Conservation (phyloP, 2,797 vertebrate species). For the Neosilurus hyrtlii region DNA sequence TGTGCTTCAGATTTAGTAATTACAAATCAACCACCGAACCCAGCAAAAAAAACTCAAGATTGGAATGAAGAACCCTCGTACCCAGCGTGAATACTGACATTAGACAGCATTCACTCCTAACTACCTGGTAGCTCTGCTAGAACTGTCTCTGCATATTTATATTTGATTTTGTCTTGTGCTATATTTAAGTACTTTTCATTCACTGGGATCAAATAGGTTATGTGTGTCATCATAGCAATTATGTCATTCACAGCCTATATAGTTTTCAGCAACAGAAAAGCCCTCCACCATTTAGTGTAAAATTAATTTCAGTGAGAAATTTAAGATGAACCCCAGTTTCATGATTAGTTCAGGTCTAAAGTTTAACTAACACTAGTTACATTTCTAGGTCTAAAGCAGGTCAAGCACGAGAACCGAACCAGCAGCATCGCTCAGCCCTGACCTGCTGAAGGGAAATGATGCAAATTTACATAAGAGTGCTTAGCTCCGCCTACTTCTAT, state of each 20-base stretch:
- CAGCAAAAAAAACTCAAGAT: background rate
- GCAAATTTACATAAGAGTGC: constrained; percentile 64
- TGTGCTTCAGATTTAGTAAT: background rate
- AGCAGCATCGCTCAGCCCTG: constrained; percentile 70
- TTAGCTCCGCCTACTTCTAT: constrained; percentile 52
- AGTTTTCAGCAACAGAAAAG: constrained; percentile 40
- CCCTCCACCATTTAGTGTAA: constrained; percentile 33
- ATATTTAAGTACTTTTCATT: constrained; percentile 1
- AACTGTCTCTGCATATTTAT: background rate
- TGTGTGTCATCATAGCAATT: background rate
- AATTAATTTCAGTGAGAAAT: constrained; percentile 1
- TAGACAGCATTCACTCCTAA: constrained; percentile 17
- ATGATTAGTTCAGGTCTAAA: constrained; percentile 26
- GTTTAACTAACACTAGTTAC: constrained; percentile 8
- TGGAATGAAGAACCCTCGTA: constrained; percentile 19
- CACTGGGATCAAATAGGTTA: background rate
- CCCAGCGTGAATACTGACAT: constrained; percentile 1
- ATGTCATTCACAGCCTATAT: constrained; percentile 36
- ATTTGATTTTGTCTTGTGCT: background rate
- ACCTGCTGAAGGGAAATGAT: constrained; percentile 55
- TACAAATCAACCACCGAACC: background rate
- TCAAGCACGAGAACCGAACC: constrained; percentile 71
- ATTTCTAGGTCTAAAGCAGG: constrained; percentile 42
- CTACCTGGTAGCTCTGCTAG: background rate
- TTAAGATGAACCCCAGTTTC: background rate